Evolutionary conservation across 2,113 vertebrate genomes (phyloP), one percentile per base, ranked within the genome.

Genomic region (Solea solea): DNA sequence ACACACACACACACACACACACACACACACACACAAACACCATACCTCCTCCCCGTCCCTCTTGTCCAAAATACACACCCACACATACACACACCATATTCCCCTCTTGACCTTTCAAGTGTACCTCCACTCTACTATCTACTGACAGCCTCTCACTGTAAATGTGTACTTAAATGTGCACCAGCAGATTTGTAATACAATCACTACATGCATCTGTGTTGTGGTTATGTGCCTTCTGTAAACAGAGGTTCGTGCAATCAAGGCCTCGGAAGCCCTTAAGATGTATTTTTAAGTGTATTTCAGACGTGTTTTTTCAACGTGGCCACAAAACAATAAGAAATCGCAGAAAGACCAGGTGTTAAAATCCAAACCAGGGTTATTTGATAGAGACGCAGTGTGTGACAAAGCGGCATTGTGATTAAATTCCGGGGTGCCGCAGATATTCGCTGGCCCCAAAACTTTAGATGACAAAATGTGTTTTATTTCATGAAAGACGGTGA

Each of bases 71-170:
- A 9, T n/a, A 51, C 49, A 21, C 7, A 21, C 49, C 16, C 3
- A 34, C 34, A 54, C 52, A 49, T 25, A 15, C 45, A 53, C 63
- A 72, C 68, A 68, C 21, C 39, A 65, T 64, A 59, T 67, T 85
- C 74, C 63, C 70, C 78, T 85, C 69, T 84, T 86, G 83, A 87
- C 82, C 88, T 75, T 62, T 57, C 58, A 78, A 80, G 73, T 59
- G 72, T 63, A 46, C 73, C 74, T 42, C 64, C 74, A 50, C 59
- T 83, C 65, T 8, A 54, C 64, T 41, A 44, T 80, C 78, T 73
- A 21, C 54, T 60, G 75, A 51, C 62, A 64, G 69, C 61, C 66
- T 80, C 45, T 75, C 59, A 62, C 53, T 67, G 48, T 78, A 64
- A 62, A 48, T 83, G 83, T 78, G 63, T 52, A 67, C 59, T 76